These are phyloP conservation scores for Prinia subflava DNA, from an alignment of 2,113 vertebrate genomes.

Conservation along the genomic window DNA sequence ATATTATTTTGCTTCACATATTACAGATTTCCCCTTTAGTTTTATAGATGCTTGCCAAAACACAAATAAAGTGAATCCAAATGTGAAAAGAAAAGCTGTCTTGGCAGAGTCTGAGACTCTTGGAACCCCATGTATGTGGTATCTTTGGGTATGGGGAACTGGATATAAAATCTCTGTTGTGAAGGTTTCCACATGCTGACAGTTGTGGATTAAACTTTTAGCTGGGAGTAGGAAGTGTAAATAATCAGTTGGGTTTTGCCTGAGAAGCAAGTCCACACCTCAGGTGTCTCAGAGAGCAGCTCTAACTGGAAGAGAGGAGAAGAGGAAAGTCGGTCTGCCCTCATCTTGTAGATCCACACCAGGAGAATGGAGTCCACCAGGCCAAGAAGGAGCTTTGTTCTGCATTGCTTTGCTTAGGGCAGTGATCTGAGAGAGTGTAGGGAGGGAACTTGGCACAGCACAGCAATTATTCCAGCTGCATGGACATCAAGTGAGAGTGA, in stretches of 20 bases:
- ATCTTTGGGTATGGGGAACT: neutral
- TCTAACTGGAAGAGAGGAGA: neutral
- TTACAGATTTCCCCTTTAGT: neutral
- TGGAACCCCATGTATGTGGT: neutral
- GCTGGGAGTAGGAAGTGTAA: neutral
- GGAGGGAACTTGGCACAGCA: neutral
- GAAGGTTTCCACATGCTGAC: neutral
- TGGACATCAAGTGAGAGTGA: neutral
- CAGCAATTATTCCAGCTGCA: neutral
- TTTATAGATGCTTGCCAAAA: neutral
- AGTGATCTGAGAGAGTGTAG: neutral
- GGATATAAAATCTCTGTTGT: neutral
- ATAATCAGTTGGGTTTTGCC: neutral
- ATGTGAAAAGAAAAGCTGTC: neutral
- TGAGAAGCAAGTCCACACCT: neutral
- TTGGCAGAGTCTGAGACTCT: neutral
- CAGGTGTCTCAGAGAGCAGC: neutral
- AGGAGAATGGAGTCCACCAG: neutral
- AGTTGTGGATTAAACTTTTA: neutral
- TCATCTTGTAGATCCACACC: neutral
- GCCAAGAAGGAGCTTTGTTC: neutral
- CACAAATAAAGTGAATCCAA: neutral
- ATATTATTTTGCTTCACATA: neutral
- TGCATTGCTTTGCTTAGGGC: neutral
- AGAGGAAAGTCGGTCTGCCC: neutral